These are phyloP conservation scores for Catharus minimus DNA, from an alignment of 2,113 vertebrate species.

Conservation along the genomic window DNA sequence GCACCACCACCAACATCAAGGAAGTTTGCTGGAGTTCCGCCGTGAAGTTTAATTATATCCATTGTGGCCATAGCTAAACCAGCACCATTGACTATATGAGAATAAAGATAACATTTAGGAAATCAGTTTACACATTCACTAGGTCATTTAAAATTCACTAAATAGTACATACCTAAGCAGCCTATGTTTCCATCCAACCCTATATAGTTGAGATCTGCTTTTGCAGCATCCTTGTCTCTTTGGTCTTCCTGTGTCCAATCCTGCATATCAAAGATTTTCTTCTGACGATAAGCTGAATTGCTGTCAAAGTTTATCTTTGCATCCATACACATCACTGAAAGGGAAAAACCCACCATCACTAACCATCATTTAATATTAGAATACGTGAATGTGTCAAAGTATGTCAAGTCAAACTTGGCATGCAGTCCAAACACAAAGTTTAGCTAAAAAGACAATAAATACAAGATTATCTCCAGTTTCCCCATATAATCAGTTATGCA, in stretches of 20 bases:
- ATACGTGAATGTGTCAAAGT: neutral
- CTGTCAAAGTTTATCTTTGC: constrained; percentile 98
- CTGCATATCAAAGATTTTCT: constrained; percentile 89
- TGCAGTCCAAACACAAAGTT: neutral
- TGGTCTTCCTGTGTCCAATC: constrained; percentile 97
- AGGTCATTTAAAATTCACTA: neutral
- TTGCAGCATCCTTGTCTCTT: constrained; percentile 88
- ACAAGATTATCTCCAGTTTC: neutral
- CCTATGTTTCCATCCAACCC: constrained; percentile 96
- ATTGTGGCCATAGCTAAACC: constrained; percentile 98
- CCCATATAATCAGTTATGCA: neutral
- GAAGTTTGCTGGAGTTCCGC: constrained; percentile 97
- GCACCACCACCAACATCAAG: constrained; percentile 98
- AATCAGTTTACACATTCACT: constrained; percentile 9
- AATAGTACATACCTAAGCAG: constrained; percentile 84
- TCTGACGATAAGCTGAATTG: constrained; percentile 92
- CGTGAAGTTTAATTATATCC: constrained; percentile 99
- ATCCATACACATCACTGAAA: constrained; percentile 95
- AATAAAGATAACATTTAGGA: constrained; percentile 33
- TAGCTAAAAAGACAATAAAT: neutral
- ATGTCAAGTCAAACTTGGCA: neutral
- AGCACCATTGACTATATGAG: constrained; percentile 90
- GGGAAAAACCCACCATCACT: neutral
- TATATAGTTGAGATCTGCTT: constrained; percentile 94
- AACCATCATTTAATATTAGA: neutral